Conservation (phyloP, 2,113 vertebrate species). For the Sciurus niger region DNA sequence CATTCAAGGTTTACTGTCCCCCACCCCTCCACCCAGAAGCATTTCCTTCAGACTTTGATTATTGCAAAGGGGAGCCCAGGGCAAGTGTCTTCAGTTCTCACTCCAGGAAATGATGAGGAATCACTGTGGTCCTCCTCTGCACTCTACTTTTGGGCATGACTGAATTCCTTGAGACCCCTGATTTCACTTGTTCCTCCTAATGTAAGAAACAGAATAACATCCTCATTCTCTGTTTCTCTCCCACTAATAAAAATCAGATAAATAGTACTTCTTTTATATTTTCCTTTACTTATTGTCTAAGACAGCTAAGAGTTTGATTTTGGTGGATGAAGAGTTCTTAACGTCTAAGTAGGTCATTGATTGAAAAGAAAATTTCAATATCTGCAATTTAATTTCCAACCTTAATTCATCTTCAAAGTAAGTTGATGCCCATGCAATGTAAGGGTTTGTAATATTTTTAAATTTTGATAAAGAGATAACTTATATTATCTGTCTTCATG, state of each 20-base stretch:
- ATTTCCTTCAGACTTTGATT: neutral
- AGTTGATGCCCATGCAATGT: neutral
- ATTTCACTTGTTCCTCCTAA: neutral
- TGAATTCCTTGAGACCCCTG: neutral
- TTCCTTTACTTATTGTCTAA: neutral
- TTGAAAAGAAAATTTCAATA: neutral
- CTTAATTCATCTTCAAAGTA: neutral
- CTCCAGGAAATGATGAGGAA: neutral
- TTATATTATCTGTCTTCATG: neutral
- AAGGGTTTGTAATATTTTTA: neutral
- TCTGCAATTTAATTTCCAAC: neutral
- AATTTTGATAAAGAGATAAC: conserved; percentile 1
- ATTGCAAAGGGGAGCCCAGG: neutral
- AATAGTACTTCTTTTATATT: neutral
- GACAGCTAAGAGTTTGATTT: neutral
- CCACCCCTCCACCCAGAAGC: neutral
- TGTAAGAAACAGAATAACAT: neutral
- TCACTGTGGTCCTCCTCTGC: neutral
- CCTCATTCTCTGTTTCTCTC: neutral
- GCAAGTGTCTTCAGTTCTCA: neutral
- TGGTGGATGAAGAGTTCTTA: neutral
- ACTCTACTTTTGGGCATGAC: neutral
- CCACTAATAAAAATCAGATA: neutral
- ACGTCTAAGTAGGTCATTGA: neutral
- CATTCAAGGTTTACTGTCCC: neutral